Evolutionary conservation across 2,113 vertebrate species (phyloP).

Genomic region (Apeltes quadracus): DNA sequence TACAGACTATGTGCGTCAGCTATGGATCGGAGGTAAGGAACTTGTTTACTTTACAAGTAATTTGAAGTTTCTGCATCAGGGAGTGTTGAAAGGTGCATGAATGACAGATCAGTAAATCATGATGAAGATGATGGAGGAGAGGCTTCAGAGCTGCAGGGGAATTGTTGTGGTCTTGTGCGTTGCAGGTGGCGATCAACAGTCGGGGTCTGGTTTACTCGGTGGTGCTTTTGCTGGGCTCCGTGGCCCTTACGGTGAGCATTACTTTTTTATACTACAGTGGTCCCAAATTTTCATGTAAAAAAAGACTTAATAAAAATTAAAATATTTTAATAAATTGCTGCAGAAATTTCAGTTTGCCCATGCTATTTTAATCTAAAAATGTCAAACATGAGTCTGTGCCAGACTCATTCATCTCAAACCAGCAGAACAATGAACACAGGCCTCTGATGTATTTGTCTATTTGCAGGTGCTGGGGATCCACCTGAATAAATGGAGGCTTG

Average conservation of each 20-base stretch:
- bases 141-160: not conserved
- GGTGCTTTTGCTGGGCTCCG: conserved; percentile 91
- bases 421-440: not conserved
- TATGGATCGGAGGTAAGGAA: conserved; percentile 87
- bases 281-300: not conserved
- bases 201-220: conserved; percentile 94
- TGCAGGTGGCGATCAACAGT: conserved; percentile 95
- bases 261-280: not conserved
- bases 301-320: not conserved
- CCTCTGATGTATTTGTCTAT: not conserved
- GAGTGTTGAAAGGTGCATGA: too few species aligned
- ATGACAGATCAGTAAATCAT: too few species aligned
- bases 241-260: conserved; percentile 92
- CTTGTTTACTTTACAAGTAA: not conserved
- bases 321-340: not conserved
- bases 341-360: not conserved
- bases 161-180: conserved; percentile 9
- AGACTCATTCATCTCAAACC: not conserved
- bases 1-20: conserved; percentile 91
- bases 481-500: conserved; percentile 93
- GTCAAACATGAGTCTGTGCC: not conserved
- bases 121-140: too few species aligned
- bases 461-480: conserved; percentile 91
- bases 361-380: not conserved
- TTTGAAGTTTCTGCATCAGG: not conserved